Percentiles rank a stretch among this genome's conserved stretches.
Evolutionary conservation across 2,797 vertebrate species (phyloP).

Genomic region (Sebastes variabilis): DNA sequence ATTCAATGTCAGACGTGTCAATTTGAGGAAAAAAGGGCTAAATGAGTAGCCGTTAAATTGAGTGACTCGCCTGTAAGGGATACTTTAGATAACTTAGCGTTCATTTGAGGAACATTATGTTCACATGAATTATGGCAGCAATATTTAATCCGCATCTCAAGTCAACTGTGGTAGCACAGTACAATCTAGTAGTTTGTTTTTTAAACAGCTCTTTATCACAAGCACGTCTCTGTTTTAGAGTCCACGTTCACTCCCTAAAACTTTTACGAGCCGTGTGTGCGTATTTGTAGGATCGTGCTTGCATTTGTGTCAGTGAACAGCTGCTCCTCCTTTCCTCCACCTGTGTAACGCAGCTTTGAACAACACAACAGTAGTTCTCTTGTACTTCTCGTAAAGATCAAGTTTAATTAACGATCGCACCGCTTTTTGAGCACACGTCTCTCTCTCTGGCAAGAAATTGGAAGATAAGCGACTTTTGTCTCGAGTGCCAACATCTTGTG

Average conservation of each 20-base stretch:
- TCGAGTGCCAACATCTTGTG: slow-evolving; percentile 25
- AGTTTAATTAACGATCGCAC: slow-evolving; percentile 52
- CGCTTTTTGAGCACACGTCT: slow-evolving; percentile 27
- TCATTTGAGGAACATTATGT: not conserved
- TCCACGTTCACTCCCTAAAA: not conserved
- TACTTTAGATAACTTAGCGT: not conserved
- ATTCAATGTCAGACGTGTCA: not conserved
- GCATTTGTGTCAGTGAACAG: slow-evolving; percentile 46
- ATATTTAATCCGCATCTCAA: not conserved
- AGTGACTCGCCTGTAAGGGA: not conserved
- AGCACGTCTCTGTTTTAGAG: not conserved
- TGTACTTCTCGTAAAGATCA: slow-evolving; percentile 53
- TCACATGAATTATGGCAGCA: not conserved
- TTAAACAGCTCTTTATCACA: slow-evolving; percentile 16
- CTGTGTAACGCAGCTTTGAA: not conserved
- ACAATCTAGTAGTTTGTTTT: not conserved
- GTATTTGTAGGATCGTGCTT: not conserved
- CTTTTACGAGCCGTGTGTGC: not conserved
- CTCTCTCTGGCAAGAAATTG: slow-evolving; percentile 38
- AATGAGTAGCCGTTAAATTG: not conserved
- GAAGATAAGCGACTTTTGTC: slow-evolving; percentile 61
- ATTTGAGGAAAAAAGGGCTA: not conserved
- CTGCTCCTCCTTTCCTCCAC: slow-evolving; percentile 58
- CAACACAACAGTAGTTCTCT: slow-evolving; percentile 47
- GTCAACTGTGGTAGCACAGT: not conserved